Evolutionary conservation across 2,888 invertebrate genomes (phyloP).

Genomic region (Lasioglossum morio): DNA sequence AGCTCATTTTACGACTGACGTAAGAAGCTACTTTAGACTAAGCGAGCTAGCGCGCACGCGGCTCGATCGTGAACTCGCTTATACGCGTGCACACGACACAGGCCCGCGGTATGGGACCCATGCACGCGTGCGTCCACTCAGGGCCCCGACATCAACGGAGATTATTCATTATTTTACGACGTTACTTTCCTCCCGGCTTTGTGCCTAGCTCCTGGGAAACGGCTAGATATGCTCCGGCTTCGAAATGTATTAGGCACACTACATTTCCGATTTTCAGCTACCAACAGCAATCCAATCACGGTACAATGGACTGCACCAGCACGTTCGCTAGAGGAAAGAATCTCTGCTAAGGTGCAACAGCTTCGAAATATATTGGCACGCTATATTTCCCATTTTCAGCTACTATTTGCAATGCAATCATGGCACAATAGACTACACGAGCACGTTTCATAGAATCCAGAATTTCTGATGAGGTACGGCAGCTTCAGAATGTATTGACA

Average conservation of each 20-base stretch:
- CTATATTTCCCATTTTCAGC: too few relatives aligned
- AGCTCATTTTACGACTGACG: constrained; percentile 63
- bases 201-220: background rate
- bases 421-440: background rate
- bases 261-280: background rate
- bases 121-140: constrained; percentile 23
- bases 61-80: background rate
- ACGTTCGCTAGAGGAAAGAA: too few relatives aligned
- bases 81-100: background rate
- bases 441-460: background rate
- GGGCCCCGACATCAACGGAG: constrained; percentile 14
- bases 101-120: background rate
- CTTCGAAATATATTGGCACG: too few relatives aligned
- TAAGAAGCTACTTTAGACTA: constrained; percentile 48
- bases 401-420: too few relatives aligned
- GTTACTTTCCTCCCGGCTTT: constrained; percentile 30
- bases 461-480: background rate
- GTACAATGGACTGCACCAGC: background rate
- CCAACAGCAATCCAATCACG: background rate
- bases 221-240: constrained; percentile 29
- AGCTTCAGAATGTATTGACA: too few relatives aligned
- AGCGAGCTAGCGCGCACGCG: constrained; percentile 15
- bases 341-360: too few relatives aligned
- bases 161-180: constrained; percentile 65
- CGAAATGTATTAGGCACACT: background rate